These are phyloP conservation scores for Proales similis DNA, from an alignment of 1,140 invertebrate species.

Conservation along the genomic window DNA sequence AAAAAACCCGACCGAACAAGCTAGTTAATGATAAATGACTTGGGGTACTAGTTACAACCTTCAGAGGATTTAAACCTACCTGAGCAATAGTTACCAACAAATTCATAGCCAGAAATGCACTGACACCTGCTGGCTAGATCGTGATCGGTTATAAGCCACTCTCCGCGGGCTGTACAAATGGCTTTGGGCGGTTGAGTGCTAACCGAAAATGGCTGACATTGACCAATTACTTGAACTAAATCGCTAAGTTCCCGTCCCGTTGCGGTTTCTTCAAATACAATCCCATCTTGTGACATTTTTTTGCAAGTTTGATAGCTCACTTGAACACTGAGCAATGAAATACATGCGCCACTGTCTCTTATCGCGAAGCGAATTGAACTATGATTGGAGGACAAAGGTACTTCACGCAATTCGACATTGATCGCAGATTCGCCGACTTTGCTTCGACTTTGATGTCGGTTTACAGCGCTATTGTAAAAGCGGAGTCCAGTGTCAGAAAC, in stretches of 20 bases:
- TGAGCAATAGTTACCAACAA: not conserved
- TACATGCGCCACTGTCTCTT: constrained; percentile 35
- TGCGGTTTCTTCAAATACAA: constrained; percentile 23
- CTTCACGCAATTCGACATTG: constrained; percentile 35
- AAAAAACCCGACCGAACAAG: constrained; percentile 24
- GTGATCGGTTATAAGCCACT: constrained; percentile 32
- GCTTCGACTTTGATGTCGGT: constrained; percentile 9
- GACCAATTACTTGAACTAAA: constrained; percentile 20
- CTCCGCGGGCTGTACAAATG: constrained; percentile 27
- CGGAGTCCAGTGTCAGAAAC: constrained; percentile 31
- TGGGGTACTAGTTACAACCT: not conserved
- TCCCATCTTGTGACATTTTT: not conserved
- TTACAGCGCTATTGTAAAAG: constrained; percentile 22
- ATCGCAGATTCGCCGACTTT: constrained; percentile 13
- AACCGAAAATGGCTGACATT: constrained; percentile 12
- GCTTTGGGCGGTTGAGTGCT: constrained; percentile 7
- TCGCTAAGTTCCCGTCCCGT: constrained; percentile 34
- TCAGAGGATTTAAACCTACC: not conserved
- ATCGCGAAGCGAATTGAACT: constrained; percentile 16
- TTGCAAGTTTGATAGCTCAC: constrained; percentile 16
- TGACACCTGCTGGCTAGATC: constrained; percentile 22
- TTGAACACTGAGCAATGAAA: constrained; percentile 19
- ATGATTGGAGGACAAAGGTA: not conserved
- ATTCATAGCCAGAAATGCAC: constrained; percentile 22
- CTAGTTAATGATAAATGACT: not conserved